Evolutionary conservation across 2,797 vertebrate species (phyloP).

Genomic region (Chloroceryle inda): DNA sequence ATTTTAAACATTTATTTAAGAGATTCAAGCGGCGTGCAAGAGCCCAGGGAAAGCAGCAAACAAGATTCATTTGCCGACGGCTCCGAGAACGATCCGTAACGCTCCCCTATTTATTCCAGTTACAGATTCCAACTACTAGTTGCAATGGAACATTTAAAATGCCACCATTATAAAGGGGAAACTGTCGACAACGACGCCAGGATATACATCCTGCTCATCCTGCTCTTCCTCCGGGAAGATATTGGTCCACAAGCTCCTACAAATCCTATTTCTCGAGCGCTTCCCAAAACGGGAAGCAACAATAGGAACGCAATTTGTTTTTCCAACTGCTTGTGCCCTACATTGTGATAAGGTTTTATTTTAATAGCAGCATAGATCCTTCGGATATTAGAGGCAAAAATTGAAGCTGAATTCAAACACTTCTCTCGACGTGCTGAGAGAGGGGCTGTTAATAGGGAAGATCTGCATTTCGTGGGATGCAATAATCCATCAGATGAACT

Average conservation of each 20-base stretch:
- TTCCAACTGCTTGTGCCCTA: not conserved
- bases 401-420: constrained; percentile 31
- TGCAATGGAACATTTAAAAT: not conserved
- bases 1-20: not conserved
- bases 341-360: not conserved
- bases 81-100: not conserved
- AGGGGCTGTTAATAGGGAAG: constrained; percentile 41
- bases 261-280: not conserved
- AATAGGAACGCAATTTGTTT: not conserved
- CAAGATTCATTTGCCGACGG: not conserved
- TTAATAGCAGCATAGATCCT: constrained; percentile 10
- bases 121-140: not conserved
- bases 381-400: constrained; percentile 12
- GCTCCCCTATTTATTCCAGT: not conserved
- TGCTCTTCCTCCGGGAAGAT: not conserved
- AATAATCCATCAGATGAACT: constrained; percentile 66
- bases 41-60: not conserved
- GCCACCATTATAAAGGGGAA: not conserved
- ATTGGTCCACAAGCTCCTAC: not conserved
- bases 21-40: not conserved
- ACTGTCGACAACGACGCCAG: not conserved
- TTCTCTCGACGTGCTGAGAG: constrained; percentile 49
- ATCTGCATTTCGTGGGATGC: constrained; percentile 68
- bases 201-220: not conserved
- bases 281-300: not conserved